phyloP scores from a whole-genome alignment of 2,888 invertebrate species.

The Amaurobius ferox region DNA sequence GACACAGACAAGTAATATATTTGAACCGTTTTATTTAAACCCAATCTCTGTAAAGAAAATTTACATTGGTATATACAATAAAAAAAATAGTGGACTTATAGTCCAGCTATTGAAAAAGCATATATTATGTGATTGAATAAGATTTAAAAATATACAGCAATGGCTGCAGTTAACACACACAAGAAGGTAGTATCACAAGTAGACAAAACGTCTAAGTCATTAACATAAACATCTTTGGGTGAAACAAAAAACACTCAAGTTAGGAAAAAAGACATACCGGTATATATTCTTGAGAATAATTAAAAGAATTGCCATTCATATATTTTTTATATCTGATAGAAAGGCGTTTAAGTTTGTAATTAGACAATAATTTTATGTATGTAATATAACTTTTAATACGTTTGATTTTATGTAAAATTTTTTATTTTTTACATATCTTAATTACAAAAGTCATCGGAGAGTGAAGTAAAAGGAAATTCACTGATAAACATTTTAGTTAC shows the following conservation, averaged over 20 bases:
- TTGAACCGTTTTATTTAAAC: constrained; percentile 67
- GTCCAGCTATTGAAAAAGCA: constrained; percentile 50
- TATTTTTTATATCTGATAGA: too few species aligned
- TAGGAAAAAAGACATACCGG: constrained; percentile 40
- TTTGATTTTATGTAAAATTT: too few species aligned
- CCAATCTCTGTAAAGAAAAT: constrained; percentile 63
- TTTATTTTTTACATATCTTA: too few species aligned
- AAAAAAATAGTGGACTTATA: constrained; percentile 54
- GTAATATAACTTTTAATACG: too few species aligned
- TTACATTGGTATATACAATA: constrained; percentile 66
- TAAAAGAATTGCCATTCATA: too few species aligned
- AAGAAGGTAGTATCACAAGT: constrained; percentile 67
- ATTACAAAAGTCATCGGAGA: too few species aligned
- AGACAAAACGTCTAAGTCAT: constrained; percentile 62
- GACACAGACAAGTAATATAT: constrained; percentile 16
- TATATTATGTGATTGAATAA: constrained; percentile 64
- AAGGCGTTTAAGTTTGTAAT: too few species aligned
- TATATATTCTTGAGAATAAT: neutral
- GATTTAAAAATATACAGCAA: constrained; percentile 45
- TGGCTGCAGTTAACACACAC: constrained; percentile 38
- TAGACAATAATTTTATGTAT: too few species aligned
- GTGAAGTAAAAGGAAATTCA: too few species aligned
- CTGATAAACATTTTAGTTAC: too few species aligned
- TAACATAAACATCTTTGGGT: constrained; percentile 67
- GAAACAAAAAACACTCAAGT: constrained; percentile 40